These are phyloP conservation scores for Pseudolycoriella hygida DNA, from an alignment of 2,888 invertebrate species.

Conservation along the genomic window DNA sequence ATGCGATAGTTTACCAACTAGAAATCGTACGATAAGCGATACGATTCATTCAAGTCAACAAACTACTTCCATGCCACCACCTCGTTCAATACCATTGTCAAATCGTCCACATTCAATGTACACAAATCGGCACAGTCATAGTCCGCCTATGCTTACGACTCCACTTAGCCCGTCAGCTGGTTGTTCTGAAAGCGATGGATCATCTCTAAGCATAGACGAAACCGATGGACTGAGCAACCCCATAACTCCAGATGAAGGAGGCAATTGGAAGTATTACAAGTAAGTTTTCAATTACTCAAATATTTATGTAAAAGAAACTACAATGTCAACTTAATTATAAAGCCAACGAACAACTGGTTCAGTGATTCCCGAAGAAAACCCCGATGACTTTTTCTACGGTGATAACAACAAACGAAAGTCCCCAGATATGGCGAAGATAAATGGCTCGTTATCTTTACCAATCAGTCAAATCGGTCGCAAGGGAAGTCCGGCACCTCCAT, in stretches of 20 bases:
- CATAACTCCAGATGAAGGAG: conserved; percentile 39
- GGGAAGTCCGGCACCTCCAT: conserved; percentile 11
- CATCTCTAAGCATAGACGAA: conserved; percentile 48
- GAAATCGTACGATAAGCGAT: conserved; percentile 48
- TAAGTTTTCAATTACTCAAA: conserved; percentile 14
- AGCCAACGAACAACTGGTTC: conserved; percentile 21
- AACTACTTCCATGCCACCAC: conserved; percentile 20
- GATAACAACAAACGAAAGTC: conserved; percentile 12
- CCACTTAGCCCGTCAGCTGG: conserved; percentile 43
- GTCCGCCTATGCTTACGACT: conserved; percentile 32
- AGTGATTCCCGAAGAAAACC: conserved; percentile 44
- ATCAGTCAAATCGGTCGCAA: conserved; percentile 5
- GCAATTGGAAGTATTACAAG: conserved; percentile 19
- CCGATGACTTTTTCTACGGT: conserved; percentile 27
- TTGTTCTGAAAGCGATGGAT: conserved; percentile 49
- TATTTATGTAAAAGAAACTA: neutral
- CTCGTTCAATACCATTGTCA: conserved; percentile 27
- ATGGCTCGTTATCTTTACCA: conserved; percentile 4
- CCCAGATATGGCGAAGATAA: neutral
- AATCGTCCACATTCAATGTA: conserved; percentile 30
- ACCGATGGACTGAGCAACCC: conserved; percentile 36
- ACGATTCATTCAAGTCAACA: conserved; percentile 26
- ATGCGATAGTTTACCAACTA: conserved; percentile 67
- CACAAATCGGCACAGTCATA: conserved; percentile 23
- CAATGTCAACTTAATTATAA: neutral